Base-by-base conservation (phyloP, 2,113 vertebrate species). In the Phoenicopterus ruber region DNA sequence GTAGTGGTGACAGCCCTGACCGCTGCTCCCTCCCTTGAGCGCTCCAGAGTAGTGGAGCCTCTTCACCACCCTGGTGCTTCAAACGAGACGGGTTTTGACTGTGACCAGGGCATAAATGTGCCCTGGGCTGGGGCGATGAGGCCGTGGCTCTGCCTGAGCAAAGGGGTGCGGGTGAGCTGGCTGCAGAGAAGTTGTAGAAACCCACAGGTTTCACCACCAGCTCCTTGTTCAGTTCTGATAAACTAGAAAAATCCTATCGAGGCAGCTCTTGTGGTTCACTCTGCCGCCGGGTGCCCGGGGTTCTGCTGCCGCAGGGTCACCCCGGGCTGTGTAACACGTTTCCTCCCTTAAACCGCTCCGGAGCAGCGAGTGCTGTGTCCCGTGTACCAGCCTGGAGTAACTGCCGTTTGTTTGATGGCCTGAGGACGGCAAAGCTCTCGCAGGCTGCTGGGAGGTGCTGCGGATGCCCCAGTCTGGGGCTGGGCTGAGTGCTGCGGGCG, bases 261-360 rank as follows among this genome's bases (percentile, higher is more conserved):
- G 42, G 24, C 31, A 76, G 50, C 18, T 59, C 21, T 66, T 3
- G 17, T 36, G 34, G 34, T 12, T n/a, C 5, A 1, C 34, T 13
- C 25, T 71, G 40, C 62, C 1, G 4, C 29, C 6, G 36, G 8
- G n/a, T 76, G 40, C 17, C 20, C 1, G 3, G 36, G 26, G 55
- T 5, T 3, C 17, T 6, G 19, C 54, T 80, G 81, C 20, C 0
- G 0, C 1, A 13, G 57, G 72, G 9, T 65, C 14, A 24, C 28
- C 15, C 42, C 22, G 32, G 40, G 50, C 55, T 46, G 11, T 10
- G 32, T n/a, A 21, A 58, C 13, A 2, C 1, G 0, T 40, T 74
- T 34, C 21, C 9, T 80, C 28, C 42, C 74, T 77, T 44, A 15
- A 38, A 25, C 40, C 0, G 5, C 25, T 49, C 25, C 0, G 4